phyloP scores from a whole-genome alignment of 1,140 invertebrate species.

The Dendroctonus valens region DNA sequence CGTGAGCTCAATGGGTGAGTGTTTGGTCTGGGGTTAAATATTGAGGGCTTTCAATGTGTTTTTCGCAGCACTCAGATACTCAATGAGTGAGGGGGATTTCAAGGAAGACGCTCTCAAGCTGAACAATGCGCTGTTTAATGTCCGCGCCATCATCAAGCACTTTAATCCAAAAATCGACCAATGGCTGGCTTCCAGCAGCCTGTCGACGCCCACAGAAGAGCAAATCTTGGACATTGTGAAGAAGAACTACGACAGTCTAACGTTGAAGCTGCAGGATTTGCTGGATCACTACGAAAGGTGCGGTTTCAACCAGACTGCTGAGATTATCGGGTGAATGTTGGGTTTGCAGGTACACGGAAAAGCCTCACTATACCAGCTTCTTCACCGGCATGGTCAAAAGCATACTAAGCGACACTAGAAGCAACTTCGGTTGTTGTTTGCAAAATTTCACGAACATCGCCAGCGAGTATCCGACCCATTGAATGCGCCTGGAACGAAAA shows the following conservation, averaged over 20 bases:
- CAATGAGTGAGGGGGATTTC: constrained; percentile 80
- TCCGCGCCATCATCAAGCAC: constrained; percentile 93
- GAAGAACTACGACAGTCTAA: constrained; percentile 93
- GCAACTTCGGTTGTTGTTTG: constrained; percentile 50
- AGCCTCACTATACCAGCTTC: constrained; percentile 52
- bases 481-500: too few relatives aligned
- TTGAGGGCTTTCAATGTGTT: constrained; percentile 3
- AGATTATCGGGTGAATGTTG: neutral
- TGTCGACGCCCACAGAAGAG: constrained; percentile 91
- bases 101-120: constrained; percentile 88
- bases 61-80: constrained; percentile 79
- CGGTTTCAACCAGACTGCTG: constrained; percentile 17
- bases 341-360: constrained; percentile 35
- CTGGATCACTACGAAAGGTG: constrained; percentile 93
- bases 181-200: constrained; percentile 82
- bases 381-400: constrained; percentile 66
- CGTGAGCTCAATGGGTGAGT: constrained; percentile 84
- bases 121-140: constrained; percentile 85
- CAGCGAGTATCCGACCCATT: constrained; percentile 33
- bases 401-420: constrained; percentile 59
- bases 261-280: constrained; percentile 92
- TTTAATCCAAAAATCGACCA: constrained; percentile 94
- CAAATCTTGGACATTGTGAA: constrained; percentile 94
- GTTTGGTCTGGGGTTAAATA: constrained; percentile 4
- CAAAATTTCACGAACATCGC: constrained; percentile 38